Conservation (phyloP, 2,797 vertebrate genomes). For the Paguma larvata region DNA sequence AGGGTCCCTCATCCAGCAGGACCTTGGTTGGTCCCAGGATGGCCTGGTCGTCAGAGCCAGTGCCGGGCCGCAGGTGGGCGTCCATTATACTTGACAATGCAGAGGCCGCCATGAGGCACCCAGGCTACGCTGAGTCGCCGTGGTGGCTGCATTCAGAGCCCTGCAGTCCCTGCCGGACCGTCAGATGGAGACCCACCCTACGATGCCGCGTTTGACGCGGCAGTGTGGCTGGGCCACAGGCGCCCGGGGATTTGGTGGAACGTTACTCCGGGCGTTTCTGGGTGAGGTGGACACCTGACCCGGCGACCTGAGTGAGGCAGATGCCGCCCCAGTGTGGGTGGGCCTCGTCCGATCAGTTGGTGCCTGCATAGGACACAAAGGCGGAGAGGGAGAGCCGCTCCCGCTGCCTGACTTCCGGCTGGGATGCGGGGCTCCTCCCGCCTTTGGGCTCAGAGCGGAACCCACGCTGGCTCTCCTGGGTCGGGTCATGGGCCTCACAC, state of each 20-base stretch:
- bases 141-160: neutral
- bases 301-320: neutral
- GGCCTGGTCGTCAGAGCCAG: neutral
- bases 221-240: fast-evolving
- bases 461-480: neutral
- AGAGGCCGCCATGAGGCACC: neutral
- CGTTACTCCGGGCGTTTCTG: fast-evolving
- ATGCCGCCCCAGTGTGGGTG: neutral
- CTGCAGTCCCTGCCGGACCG: neutral
- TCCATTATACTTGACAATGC: fast-evolving
- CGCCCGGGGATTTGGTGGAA: fast-evolving
- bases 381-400: neutral
- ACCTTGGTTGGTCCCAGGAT: neutral
- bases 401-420: neutral
- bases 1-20: neutral
- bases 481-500: fast-evolving
- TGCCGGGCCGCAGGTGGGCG: neutral
- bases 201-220: fast-evolving
- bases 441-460: neutral
- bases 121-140: neutral
- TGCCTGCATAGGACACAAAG: fast-evolving
- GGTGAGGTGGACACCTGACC: neutral
- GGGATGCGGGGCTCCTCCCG: neutral
- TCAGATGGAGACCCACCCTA: neutral
- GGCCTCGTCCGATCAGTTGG: neutral